Evolutionary conservation across 2,797 vertebrate genomes (phyloP), one percentile per base, ranked within the genome.

Genomic region (Sebastes umbrosus): DNA sequence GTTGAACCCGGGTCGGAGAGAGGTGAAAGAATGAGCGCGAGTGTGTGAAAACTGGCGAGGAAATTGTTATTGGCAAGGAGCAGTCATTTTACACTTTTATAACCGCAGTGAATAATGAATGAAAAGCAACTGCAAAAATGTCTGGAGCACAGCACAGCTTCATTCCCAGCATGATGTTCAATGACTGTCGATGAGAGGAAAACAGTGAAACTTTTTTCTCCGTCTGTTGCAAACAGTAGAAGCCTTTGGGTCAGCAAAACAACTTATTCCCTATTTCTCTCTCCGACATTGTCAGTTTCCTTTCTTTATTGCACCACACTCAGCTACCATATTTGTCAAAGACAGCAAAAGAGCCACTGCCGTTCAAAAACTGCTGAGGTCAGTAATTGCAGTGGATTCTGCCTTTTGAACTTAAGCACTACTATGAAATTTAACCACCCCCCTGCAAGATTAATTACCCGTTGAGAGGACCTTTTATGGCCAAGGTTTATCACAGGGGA

Each of bases 31-130:
- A 83, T 55, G 82, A 75, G 81, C 67, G 80, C 3, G 29, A 83
- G 81, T 62, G 88, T 79, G 91, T 88, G 87, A 91, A 91, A 88
- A 69, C 60, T 46, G 73, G 75, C 36, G 82, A 77, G 71, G 73
- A 80, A 75, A 75, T 73, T 59, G 75, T 83, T 79, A 84, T 87
- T 82, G 85, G 73, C 80, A 73, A 76, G 69, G 58, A 87, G 79
- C 75, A 79, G 87, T 77, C 77, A 73, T 92, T 92, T 92, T 91
- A 85, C 91, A 87, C 89, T 92, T 91, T 90, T 83, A 85, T 82
- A 88, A 83, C 77, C 0, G 2, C 24, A 1, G 68, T 93, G 84
- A 94, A 94, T 94, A 92, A 93, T 94, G 77, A 90, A 94, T 93
- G 91, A 93, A 85, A 86, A 69, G 88, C 71, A 82, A 85, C 58